Evolutionary conservation across 2,113 vertebrate species (phyloP).

Genomic region (Rattus norvegicus): DNA sequence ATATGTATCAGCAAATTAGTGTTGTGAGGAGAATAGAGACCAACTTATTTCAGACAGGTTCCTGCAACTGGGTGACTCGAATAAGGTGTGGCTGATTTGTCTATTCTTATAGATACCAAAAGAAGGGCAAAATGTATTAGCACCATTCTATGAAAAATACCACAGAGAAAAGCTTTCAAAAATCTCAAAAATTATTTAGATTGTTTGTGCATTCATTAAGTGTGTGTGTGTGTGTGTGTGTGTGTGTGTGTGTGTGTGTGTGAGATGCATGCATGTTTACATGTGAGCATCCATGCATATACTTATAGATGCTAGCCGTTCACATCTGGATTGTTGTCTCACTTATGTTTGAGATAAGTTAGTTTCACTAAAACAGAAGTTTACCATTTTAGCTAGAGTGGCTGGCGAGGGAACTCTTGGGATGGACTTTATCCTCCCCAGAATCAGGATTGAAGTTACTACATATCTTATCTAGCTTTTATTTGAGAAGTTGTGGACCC

Average conservation of each 20-base stretch:
- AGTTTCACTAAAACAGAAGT: neutral
- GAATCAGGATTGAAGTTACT: no score
- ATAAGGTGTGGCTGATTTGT: neutral
- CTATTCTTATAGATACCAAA: constrained; percentile 25
- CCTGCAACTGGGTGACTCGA: neutral
- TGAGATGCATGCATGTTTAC: neutral
- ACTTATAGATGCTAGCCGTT: neutral
- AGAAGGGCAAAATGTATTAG: neutral
- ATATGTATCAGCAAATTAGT: neutral
- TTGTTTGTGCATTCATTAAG: neutral
- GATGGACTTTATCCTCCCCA: neutral
- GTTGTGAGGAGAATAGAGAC: no score
- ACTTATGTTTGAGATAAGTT: neutral
- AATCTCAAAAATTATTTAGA: neutral
- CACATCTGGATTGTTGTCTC: neutral
- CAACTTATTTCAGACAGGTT: constrained; percentile 21
- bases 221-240: neutral
- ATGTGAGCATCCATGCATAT: neutral
- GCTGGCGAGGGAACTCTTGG: neutral
- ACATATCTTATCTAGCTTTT: neutral
- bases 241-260: no score
- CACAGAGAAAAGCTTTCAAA: neutral
- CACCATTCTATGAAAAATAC: neutral
- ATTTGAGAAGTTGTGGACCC: neutral
- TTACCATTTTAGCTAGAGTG: neutral